Evolutionary conservation across 2,113 vertebrate species (phyloP), one percentile per base, ranked within the genome.

Genomic region (Varanus komodoensis): DNA sequence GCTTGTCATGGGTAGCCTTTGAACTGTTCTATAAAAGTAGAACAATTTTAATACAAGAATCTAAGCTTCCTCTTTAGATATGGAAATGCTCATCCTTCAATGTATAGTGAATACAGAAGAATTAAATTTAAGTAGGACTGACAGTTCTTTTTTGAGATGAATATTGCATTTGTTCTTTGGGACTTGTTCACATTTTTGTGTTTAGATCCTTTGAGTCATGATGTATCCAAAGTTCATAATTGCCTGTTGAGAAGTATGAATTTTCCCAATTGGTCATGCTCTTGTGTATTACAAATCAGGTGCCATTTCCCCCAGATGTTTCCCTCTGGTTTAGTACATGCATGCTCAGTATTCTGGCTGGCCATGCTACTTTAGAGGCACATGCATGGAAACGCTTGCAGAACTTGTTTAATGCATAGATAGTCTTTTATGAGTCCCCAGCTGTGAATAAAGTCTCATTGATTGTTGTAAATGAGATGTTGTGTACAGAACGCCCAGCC

Each of bases 281-380:
- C 68, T 71, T 27, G 1, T 11, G 27, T 57, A 69, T 71, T 85
- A 5, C 71, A 32, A 85, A 85, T 69, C 83, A 85, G 50, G 8
- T 71, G 52, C 23, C 69, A 74, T 74, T 86, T 86, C 34, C 84
- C 48, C 84, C 44, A 86, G 84, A 86, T 2, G 34, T 73, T 86
- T 74, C 74, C n/a, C 48, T 74, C 48, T 84, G 67, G 29, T 38
- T 84, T 84, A 34, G 64, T 44, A 87, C 54, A 44, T 44, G 8
- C 29, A 86, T 86, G 73, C 15, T 38, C 50, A 74, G 32, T 11
- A 38, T 74, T 71, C 27, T 52, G 29, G 32, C 48, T 85, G 69
- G 19, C 50, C 11, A 75, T 50, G 34, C 52, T 57, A 57, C 23
- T 74, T 86, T 86, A 71, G 54, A 57, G 84, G 7, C 50, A 86